These are phyloP conservation scores for Symphodus melops DNA, from an alignment of 2,113 vertebrate species.

Conservation along the genomic window DNA sequence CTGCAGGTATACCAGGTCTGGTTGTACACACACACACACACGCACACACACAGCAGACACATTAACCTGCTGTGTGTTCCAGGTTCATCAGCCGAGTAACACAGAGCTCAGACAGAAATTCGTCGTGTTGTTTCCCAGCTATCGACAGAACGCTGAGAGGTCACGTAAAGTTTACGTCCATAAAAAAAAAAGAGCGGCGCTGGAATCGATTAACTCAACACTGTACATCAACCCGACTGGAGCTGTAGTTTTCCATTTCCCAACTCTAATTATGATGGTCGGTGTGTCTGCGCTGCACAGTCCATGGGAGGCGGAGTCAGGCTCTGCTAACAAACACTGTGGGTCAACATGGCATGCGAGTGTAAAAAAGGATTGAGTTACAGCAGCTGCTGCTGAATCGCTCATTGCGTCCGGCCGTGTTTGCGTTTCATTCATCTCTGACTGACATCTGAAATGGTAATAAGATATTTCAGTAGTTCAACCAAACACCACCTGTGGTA, in stretches of 20 bases:
- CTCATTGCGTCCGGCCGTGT: neutral
- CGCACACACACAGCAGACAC: neutral
- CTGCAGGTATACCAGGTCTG: neutral
- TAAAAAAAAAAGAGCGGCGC: constrained; percentile 31
- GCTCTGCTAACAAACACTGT: neutral
- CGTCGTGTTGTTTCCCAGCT: constrained; percentile 8
- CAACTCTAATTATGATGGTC: neutral
- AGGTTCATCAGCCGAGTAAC: constrained; percentile 13
- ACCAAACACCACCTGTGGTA: too few relatives aligned
- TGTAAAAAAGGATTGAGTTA: neutral
- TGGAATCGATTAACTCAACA: constrained; percentile 24
- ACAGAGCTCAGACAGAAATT: constrained; percentile 6
- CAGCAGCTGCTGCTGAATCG: neutral
- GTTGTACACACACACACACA: neutral
- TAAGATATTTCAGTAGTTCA: too few relatives aligned
- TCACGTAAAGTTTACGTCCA: constrained; percentile 5
- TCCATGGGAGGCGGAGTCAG: neutral
- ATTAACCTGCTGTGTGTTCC: neutral
- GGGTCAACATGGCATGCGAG: too few relatives aligned
- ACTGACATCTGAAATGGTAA: too few relatives aligned
- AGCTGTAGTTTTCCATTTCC: neutral
- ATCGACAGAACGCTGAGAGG: constrained; percentile 20
- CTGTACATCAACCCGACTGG: neutral
- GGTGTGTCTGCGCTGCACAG: too few relatives aligned
- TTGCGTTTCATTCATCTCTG: neutral